A percentile compares a stretch with the other conserved stretches of the same genome.
Evolutionary conservation across 1,140 invertebrate genomes (phyloP).

Genomic region (Drosophila obscura): DNA sequence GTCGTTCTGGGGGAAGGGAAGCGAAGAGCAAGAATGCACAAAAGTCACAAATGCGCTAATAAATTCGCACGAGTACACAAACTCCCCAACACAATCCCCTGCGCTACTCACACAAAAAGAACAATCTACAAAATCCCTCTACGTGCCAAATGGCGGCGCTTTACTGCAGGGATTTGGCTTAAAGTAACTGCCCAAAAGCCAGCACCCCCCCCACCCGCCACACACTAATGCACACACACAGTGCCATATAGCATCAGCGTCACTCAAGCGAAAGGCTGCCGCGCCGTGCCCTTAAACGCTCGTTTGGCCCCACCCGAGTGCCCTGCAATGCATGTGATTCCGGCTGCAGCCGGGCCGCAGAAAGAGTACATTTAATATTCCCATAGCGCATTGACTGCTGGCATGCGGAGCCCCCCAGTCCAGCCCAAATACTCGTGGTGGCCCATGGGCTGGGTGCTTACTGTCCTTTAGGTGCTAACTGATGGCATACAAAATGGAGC

Average conservation of each 20-base stretch:
- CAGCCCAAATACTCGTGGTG: constrained; percentile 23
- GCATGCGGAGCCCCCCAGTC: constrained; percentile 8
- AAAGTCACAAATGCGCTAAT: constrained; percentile 63
- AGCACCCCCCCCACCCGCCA: constrained; percentile 1
- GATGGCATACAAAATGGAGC: constrained; percentile 6
- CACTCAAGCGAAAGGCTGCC: constrained; percentile 41
- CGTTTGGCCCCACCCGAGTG: constrained; percentile 4
- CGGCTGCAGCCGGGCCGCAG: constrained; percentile 17
- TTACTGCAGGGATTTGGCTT: constrained; percentile 64
- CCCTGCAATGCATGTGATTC: constrained; percentile 39
- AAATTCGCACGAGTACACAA: constrained; percentile 39
- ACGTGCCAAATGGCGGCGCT: constrained; percentile 62
- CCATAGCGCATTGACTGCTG: constrained; percentile 42
- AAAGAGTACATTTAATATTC: constrained; percentile 57
- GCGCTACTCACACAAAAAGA: background rate
- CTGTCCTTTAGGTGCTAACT: constrained; percentile 10
- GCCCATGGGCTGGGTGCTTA: constrained; percentile 8
- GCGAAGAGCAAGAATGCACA: constrained; percentile 43
- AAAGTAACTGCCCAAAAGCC: constrained; percentile 63
- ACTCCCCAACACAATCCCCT: background rate
- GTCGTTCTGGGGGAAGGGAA: constrained; percentile 84
- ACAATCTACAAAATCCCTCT: constrained; percentile 20
- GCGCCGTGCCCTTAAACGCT: constrained; percentile 29
- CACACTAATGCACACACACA: constrained; percentile 16
- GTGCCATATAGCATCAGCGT: constrained; percentile 3